Evolutionary conservation across 2,797 vertebrate genomes (phyloP).

Genomic region (Pangasius sanitwongsei): DNA sequence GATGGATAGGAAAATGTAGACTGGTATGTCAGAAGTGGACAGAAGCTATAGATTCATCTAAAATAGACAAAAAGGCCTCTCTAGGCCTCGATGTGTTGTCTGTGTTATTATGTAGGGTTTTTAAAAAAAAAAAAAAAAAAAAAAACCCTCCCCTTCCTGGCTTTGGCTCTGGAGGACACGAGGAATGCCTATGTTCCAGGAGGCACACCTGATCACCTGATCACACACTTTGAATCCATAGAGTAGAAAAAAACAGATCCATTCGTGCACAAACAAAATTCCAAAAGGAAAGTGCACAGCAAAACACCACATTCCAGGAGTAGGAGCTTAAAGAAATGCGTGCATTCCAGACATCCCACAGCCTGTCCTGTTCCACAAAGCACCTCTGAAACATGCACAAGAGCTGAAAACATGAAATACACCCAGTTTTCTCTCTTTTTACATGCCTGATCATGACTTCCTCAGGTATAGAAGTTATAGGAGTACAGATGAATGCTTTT

Average conservation of each 20-base stretch:
- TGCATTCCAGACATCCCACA: conserved; percentile 46
- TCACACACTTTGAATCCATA: conserved; percentile 34
- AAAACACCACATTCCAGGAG: conserved; percentile 50
- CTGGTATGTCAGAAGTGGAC: neutral
- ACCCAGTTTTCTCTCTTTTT: neutral
- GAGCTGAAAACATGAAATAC: conserved; percentile 17
- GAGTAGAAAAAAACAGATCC: neutral
- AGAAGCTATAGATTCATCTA: neutral
- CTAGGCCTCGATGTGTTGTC: neutral
- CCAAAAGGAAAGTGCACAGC: conserved; percentile 45
- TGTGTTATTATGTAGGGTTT: neutral
- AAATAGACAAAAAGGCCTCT: neutral
- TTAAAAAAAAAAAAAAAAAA: neutral
- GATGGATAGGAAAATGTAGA: neutral
- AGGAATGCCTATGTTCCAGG: conserved; percentile 46
- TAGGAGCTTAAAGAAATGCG: conserved; percentile 43
- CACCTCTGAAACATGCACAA: neutral
- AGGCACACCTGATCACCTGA: conserved; percentile 43
- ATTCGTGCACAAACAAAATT: conserved; percentile 33
- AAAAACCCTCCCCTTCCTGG: neutral
- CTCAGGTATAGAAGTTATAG: neutral
- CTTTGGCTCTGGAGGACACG: neutral
- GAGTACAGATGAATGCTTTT: neutral
- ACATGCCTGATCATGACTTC: conserved; percentile 27
- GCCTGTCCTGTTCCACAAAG: conserved; percentile 29